These are phyloP conservation scores for Herpetotheres cachinnans DNA, from an alignment of 2,113 vertebrate species.

Conservation along the genomic window DNA sequence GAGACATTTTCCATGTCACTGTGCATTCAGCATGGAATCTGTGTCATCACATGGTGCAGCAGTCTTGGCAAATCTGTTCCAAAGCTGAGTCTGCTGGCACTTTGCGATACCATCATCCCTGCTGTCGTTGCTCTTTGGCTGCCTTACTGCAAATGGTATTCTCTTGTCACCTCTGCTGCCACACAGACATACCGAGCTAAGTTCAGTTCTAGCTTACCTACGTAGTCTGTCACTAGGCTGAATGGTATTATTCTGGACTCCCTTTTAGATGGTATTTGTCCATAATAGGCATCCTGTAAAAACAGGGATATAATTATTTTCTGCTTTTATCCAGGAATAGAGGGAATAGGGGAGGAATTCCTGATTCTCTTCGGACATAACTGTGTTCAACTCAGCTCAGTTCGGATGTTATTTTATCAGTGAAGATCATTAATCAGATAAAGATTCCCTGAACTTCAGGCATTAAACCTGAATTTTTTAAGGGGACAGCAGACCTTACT, in stretches of 20 bases:
- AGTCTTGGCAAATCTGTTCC: constrained; percentile 28
- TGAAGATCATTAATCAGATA: background rate
- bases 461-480: background rate
- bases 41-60: constrained; percentile 54
- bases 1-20: constrained; percentile 65
- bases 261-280: background rate
- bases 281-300: constrained; percentile 3
- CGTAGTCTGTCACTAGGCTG: background rate
- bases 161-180: constrained; percentile 32
- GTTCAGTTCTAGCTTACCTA: background rate
- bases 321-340: constrained; percentile 38
- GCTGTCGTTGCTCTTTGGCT: constrained; percentile 43
- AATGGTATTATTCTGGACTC: background rate
- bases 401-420: background rate
- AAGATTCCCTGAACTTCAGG: background rate
- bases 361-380: background rate
- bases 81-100: constrained; percentile 58
- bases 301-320: background rate
- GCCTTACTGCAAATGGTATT: constrained; percentile 27
- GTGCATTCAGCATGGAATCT: constrained; percentile 52
- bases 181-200: constrained; percentile 34
- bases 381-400: background rate
- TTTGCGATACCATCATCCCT: constrained; percentile 17
- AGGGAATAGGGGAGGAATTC: background rate
- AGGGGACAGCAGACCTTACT: background rate